Evolutionary conservation across 2,888 invertebrate species (phyloP), one percentile per base, ranked within the genome.

Genomic region (Watsonalla binaria): DNA sequence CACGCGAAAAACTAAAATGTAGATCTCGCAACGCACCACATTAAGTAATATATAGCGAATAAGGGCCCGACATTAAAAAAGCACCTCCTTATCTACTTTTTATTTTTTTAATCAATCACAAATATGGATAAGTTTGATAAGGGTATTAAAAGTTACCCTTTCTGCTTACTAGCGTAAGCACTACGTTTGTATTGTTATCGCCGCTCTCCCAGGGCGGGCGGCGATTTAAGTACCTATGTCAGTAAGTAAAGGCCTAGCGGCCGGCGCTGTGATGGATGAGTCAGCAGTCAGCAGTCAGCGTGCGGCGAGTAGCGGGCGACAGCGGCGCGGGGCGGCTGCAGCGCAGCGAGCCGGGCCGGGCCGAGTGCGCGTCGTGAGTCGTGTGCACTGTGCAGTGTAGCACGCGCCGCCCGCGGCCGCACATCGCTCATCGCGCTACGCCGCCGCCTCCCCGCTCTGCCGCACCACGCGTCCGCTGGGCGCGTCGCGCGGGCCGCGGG

Each of bases 391-490:
- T 76, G 84, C 84, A 87, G 87, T 87, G 87, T 87, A 80, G 86
- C 86, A 84, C 86, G 86, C 86, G 87, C 86, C 86, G 86, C 76
- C 85, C 82, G 89, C 87, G 87, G 86, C 83, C 82, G 71, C 85
- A 85, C 86, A 83, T 81, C 86, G 86, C 82, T 83, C 76, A 65
- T 76, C 84, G 83, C 84, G 87, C 86, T 82, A 79, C 86, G 84
- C 85, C 85, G 86, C 86, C 85, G 86, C 84, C 85, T 82, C 77
- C 83, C 86, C 86, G 83, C 86, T 82, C 80, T 84, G 88, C 88
- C 88, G 89, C 90, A 89, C 88, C 90, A 89, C 90, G 90, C 90
- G 89, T 86, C 86, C 87, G 84, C 89, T 87, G 89, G 89, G 88
- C 88, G 89, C 89, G 86, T 76, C 87, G 89, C 82, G 89, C 90